Evolutionary conservation across 1,140 invertebrate species (phyloP).

Genomic region (Globodera ellingtonae): DNA sequence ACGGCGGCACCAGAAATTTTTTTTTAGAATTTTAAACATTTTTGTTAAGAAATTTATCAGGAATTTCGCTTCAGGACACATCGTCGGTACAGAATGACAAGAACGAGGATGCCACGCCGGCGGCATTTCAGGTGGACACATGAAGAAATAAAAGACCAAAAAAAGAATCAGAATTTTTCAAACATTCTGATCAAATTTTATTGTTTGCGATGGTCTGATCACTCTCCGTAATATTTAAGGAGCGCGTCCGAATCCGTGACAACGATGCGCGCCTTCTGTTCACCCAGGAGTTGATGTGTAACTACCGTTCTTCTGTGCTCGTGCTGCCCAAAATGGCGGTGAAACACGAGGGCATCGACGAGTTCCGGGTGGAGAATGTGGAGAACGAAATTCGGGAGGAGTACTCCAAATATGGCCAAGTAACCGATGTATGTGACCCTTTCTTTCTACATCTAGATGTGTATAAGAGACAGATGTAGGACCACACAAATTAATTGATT

Average conservation of each 20-base stretch:
- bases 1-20: too few species aligned
- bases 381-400: conserved; percentile 98
- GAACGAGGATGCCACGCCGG: conserved; percentile 53
- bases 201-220: too few species aligned
- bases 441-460: too few species aligned
- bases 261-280: conserved; percentile 93
- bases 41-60: too few species aligned
- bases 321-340: conserved; percentile 91
- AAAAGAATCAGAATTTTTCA: too few species aligned
- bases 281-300: conserved; percentile 96
- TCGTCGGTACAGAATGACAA: conserved; percentile 41
- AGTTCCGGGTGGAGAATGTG: conserved; percentile 72
- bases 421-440: conserved; percentile 49
- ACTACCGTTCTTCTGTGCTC: conserved; percentile 76
- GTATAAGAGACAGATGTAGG: too few species aligned
- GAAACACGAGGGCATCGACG: conserved; percentile 84
- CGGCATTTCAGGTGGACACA: conserved; percentile 33
- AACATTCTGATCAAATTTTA: too few species aligned
- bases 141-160: too few species aligned
- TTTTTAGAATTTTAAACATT: too few species aligned
- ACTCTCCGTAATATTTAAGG: conserved; percentile 68
- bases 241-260: conserved; percentile 95
- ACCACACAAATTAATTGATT: too few species aligned
- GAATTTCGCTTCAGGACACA: too few species aligned
- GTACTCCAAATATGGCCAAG: conserved; percentile 76